phyloP scores from a whole-genome alignment of 2,797 vertebrate genomes.

The Sylvilagus floridanus region DNA sequence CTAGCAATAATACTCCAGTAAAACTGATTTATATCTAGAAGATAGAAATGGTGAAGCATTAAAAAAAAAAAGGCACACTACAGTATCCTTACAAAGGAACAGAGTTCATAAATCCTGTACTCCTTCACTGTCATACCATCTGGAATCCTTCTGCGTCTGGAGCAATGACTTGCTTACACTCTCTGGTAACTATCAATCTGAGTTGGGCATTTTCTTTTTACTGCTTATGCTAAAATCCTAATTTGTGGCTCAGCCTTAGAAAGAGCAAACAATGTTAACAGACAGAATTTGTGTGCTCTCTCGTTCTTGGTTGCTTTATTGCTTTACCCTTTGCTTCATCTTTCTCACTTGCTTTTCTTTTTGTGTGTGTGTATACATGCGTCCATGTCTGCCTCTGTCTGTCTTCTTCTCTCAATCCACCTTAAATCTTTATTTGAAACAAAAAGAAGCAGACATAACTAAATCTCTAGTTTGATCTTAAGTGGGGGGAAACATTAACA shows the following conservation, averaged over 20 bases:
- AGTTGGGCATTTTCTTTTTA: neutral
- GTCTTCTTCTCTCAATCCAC: neutral
- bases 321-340: neutral
- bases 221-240: neutral
- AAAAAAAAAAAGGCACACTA: neutral
- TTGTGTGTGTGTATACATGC: neutral
- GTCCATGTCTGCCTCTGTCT: neutral
- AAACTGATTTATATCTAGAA: neutral
- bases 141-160: neutral
- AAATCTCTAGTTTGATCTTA: constrained; percentile 42
- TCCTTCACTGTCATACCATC: neutral
- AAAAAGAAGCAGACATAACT: neutral
- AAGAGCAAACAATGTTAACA: neutral
- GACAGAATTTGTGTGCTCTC: neutral
- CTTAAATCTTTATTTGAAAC: constrained; percentile 54
- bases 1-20: neutral
- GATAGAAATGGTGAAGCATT: neutral
- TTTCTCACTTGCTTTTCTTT: neutral
- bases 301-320: neutral
- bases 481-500: constrained; percentile 45
- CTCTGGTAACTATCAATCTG: neutral
- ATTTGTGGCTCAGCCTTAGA: neutral
- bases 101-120: neutral
- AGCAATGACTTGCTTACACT: constrained; percentile 19
- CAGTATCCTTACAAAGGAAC: neutral